Evolutionary conservation across 1,140 invertebrate genomes (phyloP).

Genomic region (Drosophila bifasciata): DNA sequence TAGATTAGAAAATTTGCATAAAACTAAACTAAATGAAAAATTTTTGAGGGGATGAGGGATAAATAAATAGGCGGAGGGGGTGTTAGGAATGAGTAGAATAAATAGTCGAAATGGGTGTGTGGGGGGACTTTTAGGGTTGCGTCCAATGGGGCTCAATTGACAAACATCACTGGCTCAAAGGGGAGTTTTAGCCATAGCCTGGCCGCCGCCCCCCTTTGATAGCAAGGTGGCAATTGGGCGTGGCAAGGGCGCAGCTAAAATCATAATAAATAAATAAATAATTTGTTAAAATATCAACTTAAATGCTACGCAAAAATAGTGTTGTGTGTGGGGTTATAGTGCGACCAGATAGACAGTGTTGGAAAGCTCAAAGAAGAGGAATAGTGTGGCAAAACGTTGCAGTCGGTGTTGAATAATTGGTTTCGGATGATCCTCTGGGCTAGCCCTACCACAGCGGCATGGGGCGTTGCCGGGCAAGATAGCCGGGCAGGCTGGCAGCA

Average conservation of each 20-base stretch:
- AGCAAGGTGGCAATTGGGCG: conserved; percentile 83
- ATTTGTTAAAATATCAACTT: conserved; percentile 70
- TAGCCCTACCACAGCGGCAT: conserved; percentile 80
- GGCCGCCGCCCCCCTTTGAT: conserved; percentile 71
- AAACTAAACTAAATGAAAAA: conserved; percentile 73
- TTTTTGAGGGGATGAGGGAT: conserved; percentile 17
- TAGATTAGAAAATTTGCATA: conserved; percentile 79
- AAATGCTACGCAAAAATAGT: conserved; percentile 68
- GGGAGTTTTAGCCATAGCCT: conserved; percentile 20
- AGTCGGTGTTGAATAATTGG: conserved; percentile 5
- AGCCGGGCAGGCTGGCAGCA: conserved; percentile 58
- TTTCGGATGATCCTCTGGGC: neutral
- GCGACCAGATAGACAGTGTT: conserved; percentile 42
- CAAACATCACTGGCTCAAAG: conserved; percentile 79
- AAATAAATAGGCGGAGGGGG: conserved; percentile 37
- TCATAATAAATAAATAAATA: conserved; percentile 81
- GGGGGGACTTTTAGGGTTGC: conserved; percentile 27
- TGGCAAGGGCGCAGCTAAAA: conserved; percentile 58
- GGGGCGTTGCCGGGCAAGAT: conserved; percentile 71
- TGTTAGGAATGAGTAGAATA: conserved; percentile 64
- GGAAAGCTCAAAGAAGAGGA: conserved; percentile 41
- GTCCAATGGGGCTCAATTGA: conserved; percentile 63
- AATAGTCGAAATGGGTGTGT: conserved; percentile 65
- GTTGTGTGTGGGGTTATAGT: neutral
- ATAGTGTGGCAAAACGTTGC: conserved; percentile 47